phyloP scores from a whole-genome alignment of 1,140 invertebrate species.

The Diachasma alloeum region DNA sequence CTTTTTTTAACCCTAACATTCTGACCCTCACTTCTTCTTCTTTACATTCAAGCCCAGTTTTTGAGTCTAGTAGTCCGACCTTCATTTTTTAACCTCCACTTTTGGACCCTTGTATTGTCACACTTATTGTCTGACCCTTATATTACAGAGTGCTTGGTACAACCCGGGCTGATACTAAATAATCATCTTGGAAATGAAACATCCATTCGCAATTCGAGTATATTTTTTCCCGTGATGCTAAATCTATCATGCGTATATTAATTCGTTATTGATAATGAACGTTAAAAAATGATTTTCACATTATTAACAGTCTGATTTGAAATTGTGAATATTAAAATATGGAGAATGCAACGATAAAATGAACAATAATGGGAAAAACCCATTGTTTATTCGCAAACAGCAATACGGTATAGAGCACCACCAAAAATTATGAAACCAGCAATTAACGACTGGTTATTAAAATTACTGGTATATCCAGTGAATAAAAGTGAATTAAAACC shows the following conservation, averaged over 20 bases:
- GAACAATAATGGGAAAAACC: background rate
- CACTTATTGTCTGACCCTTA: too few species aligned
- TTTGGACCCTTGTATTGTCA: too few species aligned
- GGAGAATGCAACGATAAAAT: background rate
- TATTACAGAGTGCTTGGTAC: too few species aligned
- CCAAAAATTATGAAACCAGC: background rate
- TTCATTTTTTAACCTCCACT: too few species aligned
- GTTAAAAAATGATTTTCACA: background rate
- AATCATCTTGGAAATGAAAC: too few species aligned
- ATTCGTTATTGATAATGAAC: background rate
- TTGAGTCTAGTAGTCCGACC: too few species aligned
- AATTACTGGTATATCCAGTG: background rate
- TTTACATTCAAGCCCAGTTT: too few species aligned
- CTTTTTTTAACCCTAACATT: too few species aligned
- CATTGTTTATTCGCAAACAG: background rate
- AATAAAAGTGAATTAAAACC: background rate
- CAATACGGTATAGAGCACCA: background rate
- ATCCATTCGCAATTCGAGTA: too few species aligned
- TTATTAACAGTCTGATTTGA: background rate
- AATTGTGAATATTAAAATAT: background rate
- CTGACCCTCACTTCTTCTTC: too few species aligned
- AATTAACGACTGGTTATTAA: constrained; percentile 1
- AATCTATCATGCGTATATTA: background rate
- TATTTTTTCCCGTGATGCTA: too few species aligned
- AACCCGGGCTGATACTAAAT: too few species aligned